These are phyloP conservation scores for Poecilus cupreus DNA, from an alignment of 2,888 invertebrate genomes.

Conservation along the genomic window DNA sequence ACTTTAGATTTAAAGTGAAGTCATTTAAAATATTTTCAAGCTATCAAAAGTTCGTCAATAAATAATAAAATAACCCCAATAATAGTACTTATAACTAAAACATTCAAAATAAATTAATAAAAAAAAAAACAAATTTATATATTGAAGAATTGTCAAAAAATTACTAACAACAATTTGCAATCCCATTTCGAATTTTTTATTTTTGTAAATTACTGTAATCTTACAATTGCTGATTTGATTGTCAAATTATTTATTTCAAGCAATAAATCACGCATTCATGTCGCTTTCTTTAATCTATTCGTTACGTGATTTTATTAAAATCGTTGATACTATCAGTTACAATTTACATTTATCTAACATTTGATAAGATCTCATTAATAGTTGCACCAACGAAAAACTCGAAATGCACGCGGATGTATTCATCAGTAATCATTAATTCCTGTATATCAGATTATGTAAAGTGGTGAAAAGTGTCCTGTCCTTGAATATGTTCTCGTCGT, in stretches of 20 bases:
- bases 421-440: constrained; percentile 21
- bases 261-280: constrained; percentile 24
- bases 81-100: too few relatives aligned
- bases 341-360: constrained; percentile 43
- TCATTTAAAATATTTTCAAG: too few relatives aligned
- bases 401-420: constrained; percentile 1
- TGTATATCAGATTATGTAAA: not conserved
- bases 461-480: not conserved
- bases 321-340: constrained; percentile 33
- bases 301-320: constrained; percentile 3
- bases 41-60: too few relatives aligned
- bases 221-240: not conserved
- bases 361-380: constrained; percentile 23
- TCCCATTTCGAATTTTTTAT: too few relatives aligned
- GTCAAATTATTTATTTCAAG: constrained; percentile 18
- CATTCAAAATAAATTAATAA: too few relatives aligned
- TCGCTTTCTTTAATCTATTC: constrained; percentile 22
- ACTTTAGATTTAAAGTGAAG: too few relatives aligned
- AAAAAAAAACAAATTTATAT: too few relatives aligned
- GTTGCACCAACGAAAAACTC: constrained; percentile 1
- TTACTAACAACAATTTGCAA: too few relatives aligned
- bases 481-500: constrained; percentile 1
- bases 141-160: too few relatives aligned
- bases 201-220: not conserved
- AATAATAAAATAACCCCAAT: too few relatives aligned